Evolutionary conservation across 23 tunicate species (phyloP), one percentile per base, ranked within the genome.

Genomic region (Corella eumyota): DNA sequence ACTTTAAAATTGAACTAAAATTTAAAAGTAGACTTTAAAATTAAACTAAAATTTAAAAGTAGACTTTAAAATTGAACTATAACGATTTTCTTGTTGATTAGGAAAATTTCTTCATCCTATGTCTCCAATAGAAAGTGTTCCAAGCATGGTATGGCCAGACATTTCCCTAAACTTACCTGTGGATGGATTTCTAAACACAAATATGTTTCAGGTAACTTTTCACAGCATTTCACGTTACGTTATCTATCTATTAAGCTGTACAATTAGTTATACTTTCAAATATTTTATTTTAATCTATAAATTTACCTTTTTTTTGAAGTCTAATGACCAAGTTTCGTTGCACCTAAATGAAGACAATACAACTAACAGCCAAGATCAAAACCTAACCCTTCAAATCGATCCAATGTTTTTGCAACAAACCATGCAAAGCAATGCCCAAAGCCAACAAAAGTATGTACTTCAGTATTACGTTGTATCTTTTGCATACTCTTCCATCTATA

Each of bases 311-410:
- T n/a, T n/a, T n/a, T n/a, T n/a, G n/a, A n/a, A n/a, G n/a, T n/a
- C n/a, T n/a, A 25, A 33, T 37, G 68, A 62, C 1, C 19, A 32
- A 17, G 11, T 77, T n/a, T 76, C 74, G 63, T 21, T 78, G 38
- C 83, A 70, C 27, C 32, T 74, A 27, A 72, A 65, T 34, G 50
- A 46, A 1, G 57, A 55, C 22, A 75, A 75, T 48, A 26, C 77
- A 1, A 70, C 73, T 28, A 31, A 71, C 11, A 19, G 56, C 23
- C 80, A 71, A 3, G 78, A 65, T 7, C 33, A 56, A 5, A 77
- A 77, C 49, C 51, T 85, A 28, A 64, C 79, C 9, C 48, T 85
- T 4, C 95, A 85, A 59, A 77, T 85, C 44, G 79, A 85, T 60
- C 85, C 95, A 17, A 36, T 68, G 30, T 25, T 69, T 5, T 40